Conservation (phyloP, 2,113 vertebrate genomes). For the Salvator merianae region DNA sequence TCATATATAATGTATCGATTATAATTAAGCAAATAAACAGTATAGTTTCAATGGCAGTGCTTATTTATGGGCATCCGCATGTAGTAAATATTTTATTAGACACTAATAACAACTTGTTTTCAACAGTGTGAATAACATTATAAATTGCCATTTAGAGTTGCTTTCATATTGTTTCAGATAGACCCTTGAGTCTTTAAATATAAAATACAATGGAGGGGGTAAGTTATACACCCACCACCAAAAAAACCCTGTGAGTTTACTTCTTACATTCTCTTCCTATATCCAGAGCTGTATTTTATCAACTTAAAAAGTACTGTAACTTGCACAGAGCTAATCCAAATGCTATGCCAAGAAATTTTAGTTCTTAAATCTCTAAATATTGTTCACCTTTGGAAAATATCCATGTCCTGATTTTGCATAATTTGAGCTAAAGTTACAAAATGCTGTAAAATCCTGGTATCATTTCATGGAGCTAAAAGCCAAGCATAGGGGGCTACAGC, state of each 20-base stretch:
- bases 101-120: background rate
- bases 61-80: background rate
- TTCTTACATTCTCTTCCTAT: background rate
- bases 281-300: background rate
- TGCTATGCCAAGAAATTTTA: background rate
- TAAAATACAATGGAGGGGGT: background rate
- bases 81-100: conserved; percentile 17
- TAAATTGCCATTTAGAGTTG: background rate
- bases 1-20: conserved; percentile 11
- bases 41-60: background rate
- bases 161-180: background rate
- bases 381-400: background rate
- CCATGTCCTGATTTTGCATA: background rate
- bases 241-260: background rate
- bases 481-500: background rate
- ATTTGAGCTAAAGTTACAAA: background rate
- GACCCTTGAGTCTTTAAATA: background rate
- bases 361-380: background rate
- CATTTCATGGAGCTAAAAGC: background rate
- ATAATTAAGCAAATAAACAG: conserved; percentile 28
- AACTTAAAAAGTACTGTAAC: background rate
- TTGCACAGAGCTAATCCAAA: background rate
- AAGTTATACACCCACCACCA: background rate
- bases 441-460: background rate
- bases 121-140: background rate